Base-by-base conservation (phyloP, 2,113 vertebrate species). In the Pitta sordida region DNA sequence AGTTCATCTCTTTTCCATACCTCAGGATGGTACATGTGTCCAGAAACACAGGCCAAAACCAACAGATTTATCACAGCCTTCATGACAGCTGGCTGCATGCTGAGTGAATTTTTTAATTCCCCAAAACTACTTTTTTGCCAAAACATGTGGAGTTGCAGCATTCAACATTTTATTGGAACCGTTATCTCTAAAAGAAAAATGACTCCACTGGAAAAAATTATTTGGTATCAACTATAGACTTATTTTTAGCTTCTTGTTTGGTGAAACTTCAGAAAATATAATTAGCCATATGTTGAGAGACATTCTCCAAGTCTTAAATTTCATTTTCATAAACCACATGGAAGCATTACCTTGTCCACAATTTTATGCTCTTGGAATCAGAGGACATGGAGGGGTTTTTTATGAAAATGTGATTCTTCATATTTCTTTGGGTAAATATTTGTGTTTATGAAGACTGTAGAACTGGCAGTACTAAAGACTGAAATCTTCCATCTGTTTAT, bases 1-100 rank as follows among this genome's bases (percentile, higher is more conserved):
- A 26, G 68, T 89, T 97, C 95, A 94, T 96, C 74, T 94, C 96
- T 96, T 95, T 96, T 95, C 96, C 95, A 94, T 97, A 97, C 93
- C 96, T 97, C 83, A 32, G 74, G 82, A 92, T 90, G 86, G 94
- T 90, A 92, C 56, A 71, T 84, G 55, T 86, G 83, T 96, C 95
- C 96, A 97, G 91, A 92, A 97, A 96, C 49, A 32, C 56, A 86
- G 34, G 97, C 98, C 97, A 98, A 98, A 97, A 92, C 70, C 88
- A 96, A 95, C 95, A 97, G 90, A 97, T 97, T 94, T 96, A 97
- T 98, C 98, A 95, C 91, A 71, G 67, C 63, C 74, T 94, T 97
- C 93, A 94, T 96, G 98, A 98, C 97, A 98, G 97, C 94, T 65
- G 95, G 90, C 97, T 88, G 95, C 97, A 95, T 91, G 97, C 97